These are phyloP conservation scores for Dermochelys coriacea DNA, from an alignment of 2,797 vertebrate genomes.

Conservation along the genomic window DNA sequence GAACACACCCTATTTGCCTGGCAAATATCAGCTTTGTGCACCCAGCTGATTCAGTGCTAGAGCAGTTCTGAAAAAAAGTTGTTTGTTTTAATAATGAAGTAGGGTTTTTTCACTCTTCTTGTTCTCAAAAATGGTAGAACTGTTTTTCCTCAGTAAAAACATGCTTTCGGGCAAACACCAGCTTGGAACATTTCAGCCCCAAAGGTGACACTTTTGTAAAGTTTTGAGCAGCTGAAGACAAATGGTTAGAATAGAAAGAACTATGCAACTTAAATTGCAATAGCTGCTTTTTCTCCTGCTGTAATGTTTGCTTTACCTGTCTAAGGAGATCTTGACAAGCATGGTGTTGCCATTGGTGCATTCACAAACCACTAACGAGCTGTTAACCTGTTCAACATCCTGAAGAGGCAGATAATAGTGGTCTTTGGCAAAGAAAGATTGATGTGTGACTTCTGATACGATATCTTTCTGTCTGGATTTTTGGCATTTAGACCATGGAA, in stretches of 20 bases:
- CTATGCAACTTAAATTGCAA: not conserved
- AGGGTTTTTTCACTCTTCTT: not conserved
- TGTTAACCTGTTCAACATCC: accelerated
- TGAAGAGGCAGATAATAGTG: not conserved
- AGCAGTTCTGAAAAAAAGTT: not conserved
- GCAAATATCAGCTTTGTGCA: not conserved
- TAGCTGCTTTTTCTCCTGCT: not conserved
- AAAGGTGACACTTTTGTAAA: not conserved
- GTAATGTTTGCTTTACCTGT: not conserved
- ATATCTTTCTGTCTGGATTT: not conserved
- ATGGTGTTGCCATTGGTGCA: not conserved
- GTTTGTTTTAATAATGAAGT: not conserved
- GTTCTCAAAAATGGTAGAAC: not conserved
- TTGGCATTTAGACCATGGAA: not conserved
- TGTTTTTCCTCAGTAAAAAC: not conserved
- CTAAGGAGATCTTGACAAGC: not conserved
- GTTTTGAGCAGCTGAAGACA: not conserved
- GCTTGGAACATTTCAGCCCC: not conserved
- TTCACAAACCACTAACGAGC: not conserved
- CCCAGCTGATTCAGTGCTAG: not conserved
- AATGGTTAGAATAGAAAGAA: not conserved
- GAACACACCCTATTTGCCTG: not conserved
- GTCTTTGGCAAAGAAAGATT: accelerated
- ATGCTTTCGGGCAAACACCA: not conserved
- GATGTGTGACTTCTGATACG: not conserved